phyloP scores from a whole-genome alignment of 2,797 vertebrate genomes.

The Rhynchotus rufescens region DNA sequence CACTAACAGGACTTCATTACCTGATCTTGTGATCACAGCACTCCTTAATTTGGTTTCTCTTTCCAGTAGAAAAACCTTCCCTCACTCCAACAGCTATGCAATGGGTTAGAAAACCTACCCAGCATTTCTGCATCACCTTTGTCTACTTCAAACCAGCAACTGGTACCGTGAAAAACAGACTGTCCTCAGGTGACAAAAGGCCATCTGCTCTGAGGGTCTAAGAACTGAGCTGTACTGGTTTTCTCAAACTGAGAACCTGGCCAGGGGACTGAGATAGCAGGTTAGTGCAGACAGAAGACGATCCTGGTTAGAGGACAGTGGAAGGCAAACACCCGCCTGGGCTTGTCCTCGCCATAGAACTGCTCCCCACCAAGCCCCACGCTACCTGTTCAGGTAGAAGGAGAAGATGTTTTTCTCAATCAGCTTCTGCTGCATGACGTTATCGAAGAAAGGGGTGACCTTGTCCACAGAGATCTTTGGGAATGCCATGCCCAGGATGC shows the following conservation, averaged over 20 bases:
- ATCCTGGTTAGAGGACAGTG: neutral
- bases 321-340: neutral
- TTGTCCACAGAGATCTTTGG: constrained; percentile 86
- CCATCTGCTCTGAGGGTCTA: no score
- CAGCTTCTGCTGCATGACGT: constrained; percentile 90
- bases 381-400: constrained; percentile 90
- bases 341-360: neutral
- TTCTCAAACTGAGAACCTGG: no score
- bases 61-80: neutral
- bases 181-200: no score
- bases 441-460: constrained; percentile 91
- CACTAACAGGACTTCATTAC: neutral
- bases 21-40: neutral
- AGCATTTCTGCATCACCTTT: neutral
- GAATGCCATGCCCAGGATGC: constrained; percentile 95
- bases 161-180: no score
- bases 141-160: neutral
- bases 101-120: neutral
- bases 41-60: neutral
- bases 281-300: no score
- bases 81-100: neutral
- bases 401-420: constrained; percentile 91
- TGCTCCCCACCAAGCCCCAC: neutral
- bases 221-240: no score
- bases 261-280: no score